Evolutionary conservation across 2,797 vertebrate species (phyloP), one percentile per base, ranked within the genome.

Genomic region (Buphagus erythrorhynchus): DNA sequence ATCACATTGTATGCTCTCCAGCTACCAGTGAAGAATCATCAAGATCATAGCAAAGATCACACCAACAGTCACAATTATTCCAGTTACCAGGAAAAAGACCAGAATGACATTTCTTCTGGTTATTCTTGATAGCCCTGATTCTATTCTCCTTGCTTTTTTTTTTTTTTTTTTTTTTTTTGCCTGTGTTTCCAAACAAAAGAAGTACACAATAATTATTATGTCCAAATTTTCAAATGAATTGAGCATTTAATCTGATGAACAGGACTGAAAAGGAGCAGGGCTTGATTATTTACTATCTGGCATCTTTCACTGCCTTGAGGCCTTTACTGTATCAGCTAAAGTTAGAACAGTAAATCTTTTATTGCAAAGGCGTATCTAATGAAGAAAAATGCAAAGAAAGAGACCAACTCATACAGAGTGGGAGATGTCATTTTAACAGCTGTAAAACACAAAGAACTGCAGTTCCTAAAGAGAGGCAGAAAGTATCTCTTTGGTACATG

Each of bases 21-120:
- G 97, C 51, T 97, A 96, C 97, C 96, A 94, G 54, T 89, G 90
- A 92, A 96, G 62, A 88, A 96, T 95, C 62, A 97, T 89, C 90
- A 97, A 96, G 92, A 97, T 84, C 61, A 96, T 43, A 59, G 87
- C 67, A 86, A 97, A 95, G 79, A 97, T 97, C 74, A 94, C 63
- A 10, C 74, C 83, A 92, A 96, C 45, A 48, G 65, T 94, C 69
- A 94, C 71, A 75, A 96, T 54, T 54, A 97, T 76, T 90, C 94
- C 96, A 81, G 72, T 48, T 68, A 96, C 75, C 58, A 97, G 59
- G 58, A 95, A 90, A 75, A 98, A 95, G 31, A 97, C n/a, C 22
- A 96, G 65, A 79, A 97, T 69, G 17, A 74, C 51, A 66, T 97
- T 86, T 81, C 54, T 86, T 16, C 8, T 79, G 43, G 25, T 67